These are phyloP conservation scores for Rhinatrema bivittatum DNA, from an alignment of 2,797 vertebrate species.

Conservation along the genomic window DNA sequence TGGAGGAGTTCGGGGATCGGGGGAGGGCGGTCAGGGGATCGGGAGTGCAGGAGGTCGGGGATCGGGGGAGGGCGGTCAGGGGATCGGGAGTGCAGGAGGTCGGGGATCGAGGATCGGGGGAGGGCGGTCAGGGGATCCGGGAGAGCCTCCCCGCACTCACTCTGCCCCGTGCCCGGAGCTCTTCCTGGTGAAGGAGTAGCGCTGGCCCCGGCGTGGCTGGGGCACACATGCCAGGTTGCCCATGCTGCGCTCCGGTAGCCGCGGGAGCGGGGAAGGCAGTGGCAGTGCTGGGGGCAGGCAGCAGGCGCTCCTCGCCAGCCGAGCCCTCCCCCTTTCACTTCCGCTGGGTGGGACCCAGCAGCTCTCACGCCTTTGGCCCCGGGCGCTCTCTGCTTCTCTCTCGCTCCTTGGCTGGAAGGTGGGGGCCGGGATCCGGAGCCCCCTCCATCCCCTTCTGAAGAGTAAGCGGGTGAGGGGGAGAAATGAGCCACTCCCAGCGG, in stretches of 20 bases:
- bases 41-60: no score
- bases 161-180: slow-evolving; percentile 49
- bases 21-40: no score
- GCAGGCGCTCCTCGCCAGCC: slow-evolving; percentile 3
- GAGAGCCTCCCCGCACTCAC: no score
- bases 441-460: slow-evolving; percentile 2
- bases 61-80: no score
- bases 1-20: no score
- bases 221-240: slow-evolving; percentile 61
- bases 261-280: background rate
- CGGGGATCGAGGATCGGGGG: no score
- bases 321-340: slow-evolving; percentile 26
- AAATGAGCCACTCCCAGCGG: no score
- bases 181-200: slow-evolving; percentile 57
- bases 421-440: background rate
- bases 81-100: no score
- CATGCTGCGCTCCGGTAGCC: slow-evolving; percentile 31
- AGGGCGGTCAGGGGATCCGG: no score
- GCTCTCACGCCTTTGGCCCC: background rate
- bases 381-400: background rate
- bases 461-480: no score
- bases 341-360: slow-evolving; percentile 32
- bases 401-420: background rate
- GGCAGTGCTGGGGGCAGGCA: background rate
- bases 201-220: slow-evolving; percentile 40